These are phyloP conservation scores for Phainopepla nitens DNA, from an alignment of 2,113 vertebrate genomes.

Conservation along the genomic window DNA sequence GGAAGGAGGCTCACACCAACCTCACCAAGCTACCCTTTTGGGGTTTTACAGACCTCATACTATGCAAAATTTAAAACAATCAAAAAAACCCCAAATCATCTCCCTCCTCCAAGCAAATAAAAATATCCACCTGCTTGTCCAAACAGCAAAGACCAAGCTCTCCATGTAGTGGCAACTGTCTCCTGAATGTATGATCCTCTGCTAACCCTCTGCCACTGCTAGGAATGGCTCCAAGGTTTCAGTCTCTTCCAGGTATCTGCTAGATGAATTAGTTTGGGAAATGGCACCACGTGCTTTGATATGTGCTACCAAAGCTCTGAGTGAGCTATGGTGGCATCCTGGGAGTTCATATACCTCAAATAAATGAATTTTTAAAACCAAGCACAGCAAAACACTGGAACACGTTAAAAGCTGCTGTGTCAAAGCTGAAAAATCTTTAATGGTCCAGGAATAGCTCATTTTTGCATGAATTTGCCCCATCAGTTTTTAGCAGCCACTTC, in stretches of 20 bases:
- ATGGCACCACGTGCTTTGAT: rapidly evolving
- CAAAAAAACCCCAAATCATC: too few relatives aligned
- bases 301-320: not conserved
- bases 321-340: not conserved
- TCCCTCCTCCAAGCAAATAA: not conserved
- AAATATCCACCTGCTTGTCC: not conserved
- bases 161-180: not conserved
- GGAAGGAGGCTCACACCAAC: not conserved
- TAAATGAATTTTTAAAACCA: not conserved
- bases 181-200: not conserved
- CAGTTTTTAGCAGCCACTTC: constrained; percentile 46
- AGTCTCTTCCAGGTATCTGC: not conserved
- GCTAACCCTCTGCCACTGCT: not conserved
- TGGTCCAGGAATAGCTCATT: not conserved
- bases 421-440: not conserved
- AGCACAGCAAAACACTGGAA: not conserved
- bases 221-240: not conserved
- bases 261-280: not conserved
- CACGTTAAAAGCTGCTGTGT: not conserved
- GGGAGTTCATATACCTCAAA: not conserved
- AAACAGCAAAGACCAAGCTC: not conserved
- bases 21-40: not conserved
- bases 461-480: not conserved
- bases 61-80: not conserved
- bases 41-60: not conserved